phyloP scores from a whole-genome alignment of 2,113 vertebrate genomes.

The Elgaria multicarinata region DNA sequence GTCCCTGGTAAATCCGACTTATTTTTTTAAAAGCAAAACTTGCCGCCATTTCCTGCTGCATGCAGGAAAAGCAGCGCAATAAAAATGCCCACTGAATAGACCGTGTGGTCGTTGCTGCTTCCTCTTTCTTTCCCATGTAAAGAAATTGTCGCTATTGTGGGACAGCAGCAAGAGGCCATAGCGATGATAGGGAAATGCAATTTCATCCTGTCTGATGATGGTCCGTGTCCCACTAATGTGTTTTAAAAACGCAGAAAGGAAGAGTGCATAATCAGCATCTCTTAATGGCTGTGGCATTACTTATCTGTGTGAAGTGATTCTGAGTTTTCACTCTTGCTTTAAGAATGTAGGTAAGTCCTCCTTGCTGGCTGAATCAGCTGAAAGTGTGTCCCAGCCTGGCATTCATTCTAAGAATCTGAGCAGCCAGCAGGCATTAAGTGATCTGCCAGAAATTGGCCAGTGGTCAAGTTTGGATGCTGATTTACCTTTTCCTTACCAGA shows the following conservation, averaged over 20 bases:
- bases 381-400: not conserved
- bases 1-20: too few species aligned
- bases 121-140: too few species aligned
- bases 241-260: not conserved
- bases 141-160: too few species aligned
- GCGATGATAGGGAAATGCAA: too few species aligned
- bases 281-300: not conserved
- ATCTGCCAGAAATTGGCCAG: too few species aligned
- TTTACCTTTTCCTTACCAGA: not conserved
- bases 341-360: not conserved
- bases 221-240: not conserved
- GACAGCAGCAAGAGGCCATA: too few species aligned
- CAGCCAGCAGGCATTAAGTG: not conserved
- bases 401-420: not conserved
- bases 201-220: too few species aligned
- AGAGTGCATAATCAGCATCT: not conserved
- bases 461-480: not conserved
- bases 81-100: too few species aligned
- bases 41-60: too few species aligned
- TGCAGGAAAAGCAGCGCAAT: too few species aligned
- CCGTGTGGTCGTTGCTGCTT: too few species aligned
- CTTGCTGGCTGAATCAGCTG: not conserved
- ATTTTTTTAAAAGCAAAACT: too few species aligned
- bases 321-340: not conserved
- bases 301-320: not conserved